A percentile compares a stretch with the other conserved stretches of the same genome.
Conservation (phyloP, 2,113 vertebrate genomes). For the Equus przewalskii region DNA sequence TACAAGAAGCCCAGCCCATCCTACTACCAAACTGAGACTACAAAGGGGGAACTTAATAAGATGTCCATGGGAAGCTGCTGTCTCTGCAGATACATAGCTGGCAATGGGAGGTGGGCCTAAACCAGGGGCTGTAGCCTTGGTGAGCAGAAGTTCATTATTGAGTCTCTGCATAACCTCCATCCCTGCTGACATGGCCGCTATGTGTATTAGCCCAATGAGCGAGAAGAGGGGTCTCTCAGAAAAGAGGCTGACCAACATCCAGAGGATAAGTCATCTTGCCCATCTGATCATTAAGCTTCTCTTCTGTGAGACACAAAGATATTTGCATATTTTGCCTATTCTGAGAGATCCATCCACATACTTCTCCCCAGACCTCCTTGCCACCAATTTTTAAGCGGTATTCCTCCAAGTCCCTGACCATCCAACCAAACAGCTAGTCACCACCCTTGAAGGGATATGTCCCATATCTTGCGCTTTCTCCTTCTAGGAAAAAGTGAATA, state of each 20-base stretch:
- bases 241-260: not conserved
- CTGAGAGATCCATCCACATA: not conserved
- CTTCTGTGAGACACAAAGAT: not conserved
- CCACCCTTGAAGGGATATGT: not conserved
- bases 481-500: not conserved
- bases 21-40: not conserved
- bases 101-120: rapidly evolving
- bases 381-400: not conserved
- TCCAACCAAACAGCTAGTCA: not conserved
- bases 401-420: not conserved
- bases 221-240: not conserved
- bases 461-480: not conserved
- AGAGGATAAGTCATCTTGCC: not conserved
- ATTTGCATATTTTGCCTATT: not conserved
- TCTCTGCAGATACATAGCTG: not conserved
- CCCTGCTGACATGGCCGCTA: not conserved
- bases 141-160: not conserved
- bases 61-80: not conserved
- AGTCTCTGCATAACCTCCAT: not conserved
- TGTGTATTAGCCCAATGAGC: not conserved
- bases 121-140: not conserved
- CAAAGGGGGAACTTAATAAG: not conserved
- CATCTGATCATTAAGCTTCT: not conserved
- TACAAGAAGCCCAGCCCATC: not conserved
- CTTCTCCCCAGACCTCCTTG: not conserved